These are phyloP conservation scores for Cyrtorhinus lividipennis DNA, from an alignment of 1,140 invertebrate species.

Conservation along the genomic window DNA sequence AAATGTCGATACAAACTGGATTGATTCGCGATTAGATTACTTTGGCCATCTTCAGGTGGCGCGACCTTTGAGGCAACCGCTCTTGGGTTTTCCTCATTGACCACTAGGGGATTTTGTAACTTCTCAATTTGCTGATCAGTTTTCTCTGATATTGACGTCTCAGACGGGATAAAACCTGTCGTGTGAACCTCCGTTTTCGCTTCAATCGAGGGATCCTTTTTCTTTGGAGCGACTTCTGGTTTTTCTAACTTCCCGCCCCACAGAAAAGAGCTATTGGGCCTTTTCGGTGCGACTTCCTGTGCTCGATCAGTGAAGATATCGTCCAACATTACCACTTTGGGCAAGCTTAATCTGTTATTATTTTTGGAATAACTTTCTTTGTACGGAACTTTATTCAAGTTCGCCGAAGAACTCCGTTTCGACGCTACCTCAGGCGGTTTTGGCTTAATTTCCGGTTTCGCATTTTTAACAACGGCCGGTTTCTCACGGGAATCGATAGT, in stretches of 20 bases:
- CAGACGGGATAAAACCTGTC: neutral
- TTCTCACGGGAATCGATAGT: too few relatives aligned
- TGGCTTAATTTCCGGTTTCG: neutral
- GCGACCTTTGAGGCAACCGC: neutral
- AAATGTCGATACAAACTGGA: neutral
- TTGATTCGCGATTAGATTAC: neutral
- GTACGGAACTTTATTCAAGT: neutral
- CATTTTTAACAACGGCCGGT: too few relatives aligned
- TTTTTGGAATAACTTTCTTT: neutral
- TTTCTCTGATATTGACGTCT: neutral
- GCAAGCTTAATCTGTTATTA: neutral
- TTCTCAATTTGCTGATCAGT: neutral
- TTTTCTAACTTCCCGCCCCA: neutral
- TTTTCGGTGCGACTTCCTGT: neutral
- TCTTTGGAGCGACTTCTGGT: neutral
- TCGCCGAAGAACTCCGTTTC: neutral
- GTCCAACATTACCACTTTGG: neutral
- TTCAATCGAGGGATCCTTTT: too few relatives aligned
- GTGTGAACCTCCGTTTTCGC: too few relatives aligned
- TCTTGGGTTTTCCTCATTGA: neutral
- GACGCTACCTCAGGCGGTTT: neutral
- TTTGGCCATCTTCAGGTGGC: neutral
- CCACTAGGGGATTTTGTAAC: neutral
- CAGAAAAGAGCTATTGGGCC: constrained; percentile 5
- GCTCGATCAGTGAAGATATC: neutral